Base-by-base conservation (phyloP, 1,140 invertebrate genomes). In the Chironomus tepperi region DNA sequence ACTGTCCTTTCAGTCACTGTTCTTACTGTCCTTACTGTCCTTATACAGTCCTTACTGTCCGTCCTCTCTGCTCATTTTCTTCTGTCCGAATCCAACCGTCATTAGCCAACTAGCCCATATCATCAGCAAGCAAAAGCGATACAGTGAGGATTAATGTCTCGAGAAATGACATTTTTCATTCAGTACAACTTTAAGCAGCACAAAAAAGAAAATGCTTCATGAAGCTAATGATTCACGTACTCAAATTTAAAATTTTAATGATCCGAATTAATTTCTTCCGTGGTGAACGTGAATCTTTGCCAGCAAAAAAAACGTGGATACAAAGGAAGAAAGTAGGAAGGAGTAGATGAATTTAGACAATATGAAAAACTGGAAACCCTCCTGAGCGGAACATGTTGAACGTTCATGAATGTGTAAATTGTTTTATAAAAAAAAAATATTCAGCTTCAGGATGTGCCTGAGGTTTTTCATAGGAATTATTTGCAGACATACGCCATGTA, bases 211-310 rank as follows among this genome's bases (percentile, higher is more conserved):
- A n/a, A 57, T 57, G 47, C 2, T n/a, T 70, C 65, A 18, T 19
- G 65, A 70, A 19, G 16, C 19, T 70, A 70, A 70, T 70, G 65
- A 70, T 21, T 70, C 65, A 70, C 65, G 65, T 70, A 70, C 18
- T 21, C 16, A 18, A 70, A 9, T 70, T 70, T 19, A 9, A 70
- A 70, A 19, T 70, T 70, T 70, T 70, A 70, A 70, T 70, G 65
- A 70, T 70, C 16, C 65, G 65, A 70, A 70, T 70, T 70, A 70
- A 70, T 70, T 70, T 70, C 16, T 70, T 70, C 19, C 65, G 47
- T 57, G 47, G 47, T 57, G 47, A 57, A 57, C 47, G 47, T 57
- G 47, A 15, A 57, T 57, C 12, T n/a, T 57, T 57, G 10, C 47
- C 10, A 57, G 24, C 24, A 34, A 34, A 34, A 34, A 34, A 34